Conservation (phyloP, 2,113 vertebrate genomes). For the Leuciscus idus region DNA sequence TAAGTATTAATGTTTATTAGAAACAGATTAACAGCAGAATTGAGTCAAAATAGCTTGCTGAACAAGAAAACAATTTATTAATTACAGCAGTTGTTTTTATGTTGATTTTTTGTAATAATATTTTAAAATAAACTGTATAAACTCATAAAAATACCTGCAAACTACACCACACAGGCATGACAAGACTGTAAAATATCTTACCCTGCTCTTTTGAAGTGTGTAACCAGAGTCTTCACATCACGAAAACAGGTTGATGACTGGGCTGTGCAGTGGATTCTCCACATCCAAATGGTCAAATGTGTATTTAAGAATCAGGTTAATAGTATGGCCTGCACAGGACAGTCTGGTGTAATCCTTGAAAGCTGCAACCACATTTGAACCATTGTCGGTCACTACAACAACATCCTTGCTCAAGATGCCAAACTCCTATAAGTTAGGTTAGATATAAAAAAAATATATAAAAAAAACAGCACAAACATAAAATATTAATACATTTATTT, state of each 20-base stretch:
- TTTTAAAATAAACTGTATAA: background rate
- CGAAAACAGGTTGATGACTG: background rate
- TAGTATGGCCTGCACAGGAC: too few relatives aligned
- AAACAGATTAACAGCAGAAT: background rate
- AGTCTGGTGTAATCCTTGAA: too few relatives aligned
- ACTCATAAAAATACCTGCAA: background rate
- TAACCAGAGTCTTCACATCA: background rate
- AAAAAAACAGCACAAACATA: too few relatives aligned
- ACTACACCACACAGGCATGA: background rate
- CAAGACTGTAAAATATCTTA: background rate
- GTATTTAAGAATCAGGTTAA: background rate
- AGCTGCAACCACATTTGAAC: too few relatives aligned
- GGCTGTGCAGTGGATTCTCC: background rate
- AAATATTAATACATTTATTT: too few relatives aligned
- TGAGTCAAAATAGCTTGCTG: background rate
- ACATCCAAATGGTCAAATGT: background rate
- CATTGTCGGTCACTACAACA: too few relatives aligned
- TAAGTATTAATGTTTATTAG: background rate
- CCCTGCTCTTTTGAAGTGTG: constrained; percentile 5
- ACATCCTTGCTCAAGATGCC: too few relatives aligned
- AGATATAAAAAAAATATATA: too few relatives aligned
- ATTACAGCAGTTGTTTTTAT: background rate
- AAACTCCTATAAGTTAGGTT: too few relatives aligned
- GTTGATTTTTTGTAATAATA: too few relatives aligned
- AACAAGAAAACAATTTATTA: background rate